These are phyloP conservation scores for Eupristina koningsbergeri DNA, from an alignment of 1,140 invertebrate genomes.

Conservation along the genomic window DNA sequence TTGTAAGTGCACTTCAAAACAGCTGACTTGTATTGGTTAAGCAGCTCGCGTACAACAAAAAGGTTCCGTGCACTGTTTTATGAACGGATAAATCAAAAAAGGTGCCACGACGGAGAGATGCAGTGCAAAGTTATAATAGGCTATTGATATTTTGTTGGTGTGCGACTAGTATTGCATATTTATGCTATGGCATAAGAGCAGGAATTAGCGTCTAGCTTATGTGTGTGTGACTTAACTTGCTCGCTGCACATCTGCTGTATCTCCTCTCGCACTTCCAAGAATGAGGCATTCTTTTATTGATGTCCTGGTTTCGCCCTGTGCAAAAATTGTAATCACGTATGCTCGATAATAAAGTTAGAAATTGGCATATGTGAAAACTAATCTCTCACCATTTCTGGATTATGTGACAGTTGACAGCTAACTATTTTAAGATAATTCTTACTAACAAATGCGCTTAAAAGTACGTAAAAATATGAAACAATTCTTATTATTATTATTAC, in stretches of 20 bases:
- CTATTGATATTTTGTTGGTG: slow-evolving; percentile 27
- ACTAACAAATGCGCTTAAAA: neutral
- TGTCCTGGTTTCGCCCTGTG: slow-evolving; percentile 8
- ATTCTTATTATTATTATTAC: no score
- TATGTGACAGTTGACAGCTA: slow-evolving; percentile 45
- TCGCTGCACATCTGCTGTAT: neutral
- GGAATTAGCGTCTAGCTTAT: slow-evolving; percentile 28
- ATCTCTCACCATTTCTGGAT: neutral
- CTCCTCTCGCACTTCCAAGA: neutral
- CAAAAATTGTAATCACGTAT: slow-evolving; percentile 4
- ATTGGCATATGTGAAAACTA: neutral
- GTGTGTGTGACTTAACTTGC: neutral
- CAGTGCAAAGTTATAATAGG: neutral
- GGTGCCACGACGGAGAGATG: slow-evolving; percentile 3
- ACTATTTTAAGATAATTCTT: slow-evolving; percentile 6
- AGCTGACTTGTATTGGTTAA: slow-evolving; percentile 16
- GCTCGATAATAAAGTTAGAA: neutral
- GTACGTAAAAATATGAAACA: neutral
- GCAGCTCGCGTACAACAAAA: neutral
- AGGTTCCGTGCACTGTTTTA: neutral
- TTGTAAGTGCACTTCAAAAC: neutral
- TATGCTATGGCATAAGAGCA: neutral
- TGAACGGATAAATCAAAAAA: slow-evolving; percentile 16
- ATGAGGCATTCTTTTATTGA: slow-evolving; percentile 21
- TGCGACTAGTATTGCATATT: neutral